Base-by-base conservation (phyloP, 2,113 vertebrate genomes). In the Gymnogyps californianus region DNA sequence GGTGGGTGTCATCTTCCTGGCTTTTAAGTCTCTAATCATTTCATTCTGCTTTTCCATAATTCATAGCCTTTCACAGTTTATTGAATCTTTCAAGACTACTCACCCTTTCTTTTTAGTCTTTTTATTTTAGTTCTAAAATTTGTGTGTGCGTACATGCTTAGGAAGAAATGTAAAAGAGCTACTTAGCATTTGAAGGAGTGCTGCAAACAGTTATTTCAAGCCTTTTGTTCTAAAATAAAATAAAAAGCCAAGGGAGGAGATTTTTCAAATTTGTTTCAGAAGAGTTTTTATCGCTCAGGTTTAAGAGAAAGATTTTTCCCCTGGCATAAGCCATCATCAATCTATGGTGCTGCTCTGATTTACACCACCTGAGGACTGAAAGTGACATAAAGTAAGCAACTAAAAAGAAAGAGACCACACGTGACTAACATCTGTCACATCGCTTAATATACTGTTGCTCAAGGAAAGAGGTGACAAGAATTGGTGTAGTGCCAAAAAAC, bases 151-250 rank as follows among this genome's bases (percentile, higher is more conserved):
- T 80, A 91, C 74, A 76, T 61, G 69, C 93, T 86, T 71, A 90
- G 34, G 80, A 83, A 96, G 26, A 84, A 95, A 95, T 38, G 47
- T 94, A 90, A 94, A 97, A 89, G 93, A 96, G 20, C 38, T 87
- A 93, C 20, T 90, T 96, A 95, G 70, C 84, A 96, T 97, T 96
- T 94, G 59, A 95, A 97, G 93, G 88, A 65, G 83, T 69, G 85
- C 22, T 88, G 40, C 81, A 96, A 96, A 97, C 96, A 97, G 74
- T 81, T 96, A 84, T 95, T 97, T 84, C 86, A 95, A 96, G 54
- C 7, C 36, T 91, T 97, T 97, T 96, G 82, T 97, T 97, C 92
- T 97, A 94, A 96, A 94, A 97, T 93, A 88, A 96, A 95, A 92
- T 81, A 82, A 92, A 74, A 96, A 94, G 61, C 36, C 72, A 94